These are phyloP conservation scores for Leistus spinibarbis DNA, from an alignment of 2,888 invertebrate genomes.

Conservation along the genomic window DNA sequence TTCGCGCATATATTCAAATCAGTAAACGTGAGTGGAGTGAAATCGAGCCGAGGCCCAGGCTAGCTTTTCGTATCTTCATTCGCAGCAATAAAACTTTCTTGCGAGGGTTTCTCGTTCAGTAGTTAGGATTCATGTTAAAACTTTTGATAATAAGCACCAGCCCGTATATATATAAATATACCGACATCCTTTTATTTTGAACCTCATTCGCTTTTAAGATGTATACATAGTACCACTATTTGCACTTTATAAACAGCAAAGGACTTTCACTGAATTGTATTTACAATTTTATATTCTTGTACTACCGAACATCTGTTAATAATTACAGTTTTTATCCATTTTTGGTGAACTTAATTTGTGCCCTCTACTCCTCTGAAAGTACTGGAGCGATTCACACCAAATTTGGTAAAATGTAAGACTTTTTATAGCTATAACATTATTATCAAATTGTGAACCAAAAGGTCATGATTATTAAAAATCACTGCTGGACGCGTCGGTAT, in stretches of 20 bases:
- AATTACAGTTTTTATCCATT: too few species aligned
- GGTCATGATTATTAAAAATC: too few species aligned
- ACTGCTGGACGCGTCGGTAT: too few species aligned
- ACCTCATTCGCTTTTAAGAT: neutral
- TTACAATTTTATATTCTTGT: too few species aligned
- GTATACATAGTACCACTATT: neutral
- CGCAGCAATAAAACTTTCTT: neutral
- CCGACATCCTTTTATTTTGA: slow-evolving; percentile 1
- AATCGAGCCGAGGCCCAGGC: neutral
- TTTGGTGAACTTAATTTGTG: too few species aligned
- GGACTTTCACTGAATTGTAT: too few species aligned
- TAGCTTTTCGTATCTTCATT: neutral
- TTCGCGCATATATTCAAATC: slow-evolving; percentile 27
- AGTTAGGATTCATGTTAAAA: slow-evolving; percentile 22
- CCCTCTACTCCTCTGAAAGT: too few species aligned
- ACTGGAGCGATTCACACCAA: too few species aligned
- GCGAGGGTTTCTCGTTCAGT: neutral
- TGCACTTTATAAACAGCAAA: neutral
- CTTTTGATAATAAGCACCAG: slow-evolving; percentile 20
- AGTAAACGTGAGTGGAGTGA: neutral
- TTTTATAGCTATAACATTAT: too few species aligned
- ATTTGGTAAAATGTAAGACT: too few species aligned
- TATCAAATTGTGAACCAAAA: too few species aligned
- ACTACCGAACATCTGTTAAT: too few species aligned
- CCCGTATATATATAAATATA: neutral